Percentiles rank a stretch among this genome's conserved stretches.
These are phyloP conservation scores for Enteromius anoplus DNA, from an alignment of 2,797 vertebrate genomes.

Conservation along the genomic window DNA sequence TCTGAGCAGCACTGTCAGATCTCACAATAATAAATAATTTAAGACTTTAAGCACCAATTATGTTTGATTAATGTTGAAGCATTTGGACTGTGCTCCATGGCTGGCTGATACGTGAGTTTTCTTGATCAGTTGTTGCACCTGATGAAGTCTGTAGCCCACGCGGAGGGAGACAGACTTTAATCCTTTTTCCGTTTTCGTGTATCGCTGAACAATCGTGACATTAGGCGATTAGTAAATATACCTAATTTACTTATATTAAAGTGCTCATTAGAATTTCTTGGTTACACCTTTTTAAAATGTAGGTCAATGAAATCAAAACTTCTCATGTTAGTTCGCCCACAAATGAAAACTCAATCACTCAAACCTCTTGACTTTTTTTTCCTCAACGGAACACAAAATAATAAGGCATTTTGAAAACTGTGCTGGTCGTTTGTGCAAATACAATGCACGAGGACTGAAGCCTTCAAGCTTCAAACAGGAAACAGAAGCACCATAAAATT, in stretches of 20 bases:
- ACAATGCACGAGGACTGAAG: background rate
- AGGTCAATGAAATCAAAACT: constrained; percentile 46
- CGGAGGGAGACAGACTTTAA: constrained; percentile 51
- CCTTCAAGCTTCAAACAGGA: background rate
- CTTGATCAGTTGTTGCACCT: constrained; percentile 68
- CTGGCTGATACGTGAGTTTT: constrained; percentile 70
- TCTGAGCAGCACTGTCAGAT: constrained; percentile 84
- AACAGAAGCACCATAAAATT: constrained; percentile 11
- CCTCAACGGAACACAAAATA: background rate
- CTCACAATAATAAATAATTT: constrained; percentile 86
- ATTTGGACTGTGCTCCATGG: constrained; percentile 71
- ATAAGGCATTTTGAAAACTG: background rate
- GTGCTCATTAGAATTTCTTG: constrained; percentile 32
- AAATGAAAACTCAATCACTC: background rate
- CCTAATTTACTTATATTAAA: constrained; percentile 47
- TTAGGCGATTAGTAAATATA: constrained; percentile 57
- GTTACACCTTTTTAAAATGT: constrained; percentile 44
- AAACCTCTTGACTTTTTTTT: background rate
- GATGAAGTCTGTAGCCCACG: constrained; percentile 65
- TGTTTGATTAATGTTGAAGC: constrained; percentile 82
- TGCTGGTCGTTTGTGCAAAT: background rate
- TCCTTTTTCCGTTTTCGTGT: constrained; percentile 48
- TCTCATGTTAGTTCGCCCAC: background rate
- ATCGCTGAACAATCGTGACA: constrained; percentile 53
- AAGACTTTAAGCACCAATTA: constrained; percentile 85